A percentile compares a stretch with the other conserved stretches of the same genome.
Conservation (phyloP, 2,888 invertebrate genomes). For the Hipparchia sbordonii region DNA sequence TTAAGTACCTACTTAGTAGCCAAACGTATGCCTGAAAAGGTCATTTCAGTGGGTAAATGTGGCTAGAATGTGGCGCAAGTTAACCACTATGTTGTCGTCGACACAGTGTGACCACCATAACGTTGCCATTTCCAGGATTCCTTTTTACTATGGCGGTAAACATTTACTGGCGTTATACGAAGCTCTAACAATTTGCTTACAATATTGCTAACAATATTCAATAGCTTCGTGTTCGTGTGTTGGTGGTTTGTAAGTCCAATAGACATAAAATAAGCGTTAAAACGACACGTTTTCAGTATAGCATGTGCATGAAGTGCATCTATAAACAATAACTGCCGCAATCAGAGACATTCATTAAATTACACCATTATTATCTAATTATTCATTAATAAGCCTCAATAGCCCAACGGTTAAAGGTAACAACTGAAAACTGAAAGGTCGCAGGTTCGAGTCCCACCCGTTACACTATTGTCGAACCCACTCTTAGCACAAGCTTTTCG, state of each 20-base stretch:
- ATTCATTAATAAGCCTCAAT: no score
- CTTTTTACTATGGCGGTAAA: constrained; percentile 32
- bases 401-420: no score
- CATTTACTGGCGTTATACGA: constrained; percentile 29
- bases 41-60: neutral
- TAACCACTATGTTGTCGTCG: constrained; percentile 29
- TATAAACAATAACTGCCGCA: no score
- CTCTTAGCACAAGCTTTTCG: no score
- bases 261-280: constrained; percentile 1
- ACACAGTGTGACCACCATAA: constrained; percentile 31
- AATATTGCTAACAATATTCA: constrained; percentile 29
- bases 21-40: neutral
- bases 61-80: neutral
- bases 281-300: neutral
- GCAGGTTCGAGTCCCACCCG: no score
- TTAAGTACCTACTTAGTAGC: neutral
- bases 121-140: constrained; percentile 33
- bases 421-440: no score
- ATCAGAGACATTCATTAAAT: no score
- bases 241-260: neutral
- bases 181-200: constrained; percentile 28
- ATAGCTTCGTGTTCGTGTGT: neutral
- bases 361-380: no score
- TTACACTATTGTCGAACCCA: no score
- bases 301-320: no score